A percentile compares a stretch with the other conserved stretches of the same genome.
phyloP scores from a whole-genome alignment of 35 echinoderm and acorn worm genomes.

The Anneissia japonica region DNA sequence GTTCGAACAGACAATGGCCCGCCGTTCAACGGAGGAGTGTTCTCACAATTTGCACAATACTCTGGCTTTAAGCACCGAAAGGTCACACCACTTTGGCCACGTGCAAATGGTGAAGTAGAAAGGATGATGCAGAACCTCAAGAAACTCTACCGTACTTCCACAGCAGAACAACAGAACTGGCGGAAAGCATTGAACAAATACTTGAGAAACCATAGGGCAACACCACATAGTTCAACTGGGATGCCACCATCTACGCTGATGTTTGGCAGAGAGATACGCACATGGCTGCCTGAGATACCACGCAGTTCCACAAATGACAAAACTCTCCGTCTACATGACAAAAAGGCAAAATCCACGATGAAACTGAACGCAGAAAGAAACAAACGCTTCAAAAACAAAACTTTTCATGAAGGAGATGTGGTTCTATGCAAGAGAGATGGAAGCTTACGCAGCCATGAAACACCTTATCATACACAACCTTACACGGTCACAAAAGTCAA shows the following conservation, averaged over 20 bases:
- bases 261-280: conserved; percentile 15
- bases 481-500: neutral
- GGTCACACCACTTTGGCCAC: conserved; percentile 58
- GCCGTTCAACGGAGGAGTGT: conserved; percentile 58
- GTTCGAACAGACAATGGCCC: conserved; percentile 58
- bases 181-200: conserved; percentile 45
- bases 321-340: neutral
- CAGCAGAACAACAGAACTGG: conserved; percentile 42
- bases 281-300: conserved; percentile 32
- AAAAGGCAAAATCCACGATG: neutral
- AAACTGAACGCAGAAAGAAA: neutral
- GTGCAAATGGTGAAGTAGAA: conserved; percentile 71
- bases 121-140: conserved; percentile 67
- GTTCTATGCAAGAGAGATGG: neutral
- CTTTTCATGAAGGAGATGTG: neutral
- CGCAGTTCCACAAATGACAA: too few species aligned
- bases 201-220: conserved; percentile 56
- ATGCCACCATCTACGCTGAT: conserved; percentile 42
- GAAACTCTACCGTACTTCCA: conserved; percentile 38
- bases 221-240: conserved; percentile 55
- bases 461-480: neutral
- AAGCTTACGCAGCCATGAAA: neutral
- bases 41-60: conserved; percentile 48
- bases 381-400: neutral
- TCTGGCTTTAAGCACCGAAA: conserved; percentile 54